These are phyloP conservation scores for Trilocha varians DNA, from an alignment of 2,888 invertebrate species.

Conservation along the genomic window DNA sequence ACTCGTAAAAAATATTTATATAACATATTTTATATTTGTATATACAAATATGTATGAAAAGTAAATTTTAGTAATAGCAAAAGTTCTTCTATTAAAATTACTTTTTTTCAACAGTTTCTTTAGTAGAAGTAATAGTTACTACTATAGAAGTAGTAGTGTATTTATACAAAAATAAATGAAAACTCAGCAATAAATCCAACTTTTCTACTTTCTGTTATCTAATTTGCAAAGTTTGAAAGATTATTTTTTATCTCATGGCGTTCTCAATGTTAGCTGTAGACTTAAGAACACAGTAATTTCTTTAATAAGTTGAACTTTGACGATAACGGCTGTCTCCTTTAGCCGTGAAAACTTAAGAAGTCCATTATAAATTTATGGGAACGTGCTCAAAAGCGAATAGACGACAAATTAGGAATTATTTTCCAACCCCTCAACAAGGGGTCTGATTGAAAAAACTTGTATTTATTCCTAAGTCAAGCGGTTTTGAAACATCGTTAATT, in stretches of 20 bases:
- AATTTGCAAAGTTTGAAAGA: background rate
- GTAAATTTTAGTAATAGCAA: too few species aligned
- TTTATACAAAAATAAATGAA: too few species aligned
- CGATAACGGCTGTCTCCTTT: background rate
- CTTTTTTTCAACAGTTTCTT: too few species aligned
- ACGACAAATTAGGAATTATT: background rate
- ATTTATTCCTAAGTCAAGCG: background rate
- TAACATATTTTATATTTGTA: too few species aligned
- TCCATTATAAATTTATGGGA: constrained; percentile 8
- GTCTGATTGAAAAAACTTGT: background rate
- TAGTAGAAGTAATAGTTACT: too few species aligned
- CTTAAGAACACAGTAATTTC: constrained; percentile 7
- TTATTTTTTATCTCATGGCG: background rate
- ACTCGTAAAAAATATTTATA: too few species aligned
- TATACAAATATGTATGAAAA: too few species aligned
- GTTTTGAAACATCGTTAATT: background rate
- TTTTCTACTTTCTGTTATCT: too few species aligned
- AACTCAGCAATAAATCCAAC: too few species aligned
- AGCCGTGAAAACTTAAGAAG: constrained; percentile 1
- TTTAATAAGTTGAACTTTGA: constrained; percentile 1
- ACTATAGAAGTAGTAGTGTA: too few species aligned
- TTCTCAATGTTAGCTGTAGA: background rate
- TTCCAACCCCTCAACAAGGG: background rate
- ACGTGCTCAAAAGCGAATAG: constrained; percentile 8
- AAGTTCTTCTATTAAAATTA: too few species aligned